Base-by-base conservation (phyloP, 1,140 invertebrate genomes). In the Laodelphax striatellus region DNA sequence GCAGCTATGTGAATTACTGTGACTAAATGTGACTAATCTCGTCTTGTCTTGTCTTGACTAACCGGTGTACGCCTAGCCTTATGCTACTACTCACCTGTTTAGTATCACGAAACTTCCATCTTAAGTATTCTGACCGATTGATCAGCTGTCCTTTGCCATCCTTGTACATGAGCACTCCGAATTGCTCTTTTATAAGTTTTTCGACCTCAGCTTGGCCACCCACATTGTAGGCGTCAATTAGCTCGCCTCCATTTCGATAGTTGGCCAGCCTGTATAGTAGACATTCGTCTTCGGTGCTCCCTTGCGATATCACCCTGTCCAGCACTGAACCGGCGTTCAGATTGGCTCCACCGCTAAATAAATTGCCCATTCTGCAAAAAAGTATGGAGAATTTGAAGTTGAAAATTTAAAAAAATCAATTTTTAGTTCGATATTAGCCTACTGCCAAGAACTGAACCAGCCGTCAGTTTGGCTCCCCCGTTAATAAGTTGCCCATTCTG, bases 71-170 rank as follows among this genome's bases (percentile, higher is more conserved):
- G n/a, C n/a, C n/a, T n/a, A n/a, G n/a, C n/a, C n/a, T n/a, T n/a
- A n/a, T n/a, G n/a, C n/a, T n/a, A n/a, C n/a, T 11, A 38, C 34
- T 38, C 34, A 85, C 87, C 73, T 88, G 83, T 62, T 88, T 84
- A 52, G 88, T 80, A 68, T 91, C 88, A n/a, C 89, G 79, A 70
- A 90, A 93, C 70, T 93, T 94, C 94, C 94, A 97, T 52, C 90
- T 80, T 5, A 96, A 72, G 72, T 93, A 97, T 68, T 97, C 94
- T 0, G 89, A 85, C 22, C 90, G 79, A 69, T 92, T 94, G 64
- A 98, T 90, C 10, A 85, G 76, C 69, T 91, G 82, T 0, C 92
- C 90, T 67, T 88, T 84, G 8, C 94, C 95, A 44, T 92, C 83
- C 41, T 86, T 85, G 69, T 97, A 97, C 85, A 95, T 88, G 66